Evolutionary conservation across 1,140 invertebrate species (phyloP).

Genomic region (Plutomurus gul): DNA sequence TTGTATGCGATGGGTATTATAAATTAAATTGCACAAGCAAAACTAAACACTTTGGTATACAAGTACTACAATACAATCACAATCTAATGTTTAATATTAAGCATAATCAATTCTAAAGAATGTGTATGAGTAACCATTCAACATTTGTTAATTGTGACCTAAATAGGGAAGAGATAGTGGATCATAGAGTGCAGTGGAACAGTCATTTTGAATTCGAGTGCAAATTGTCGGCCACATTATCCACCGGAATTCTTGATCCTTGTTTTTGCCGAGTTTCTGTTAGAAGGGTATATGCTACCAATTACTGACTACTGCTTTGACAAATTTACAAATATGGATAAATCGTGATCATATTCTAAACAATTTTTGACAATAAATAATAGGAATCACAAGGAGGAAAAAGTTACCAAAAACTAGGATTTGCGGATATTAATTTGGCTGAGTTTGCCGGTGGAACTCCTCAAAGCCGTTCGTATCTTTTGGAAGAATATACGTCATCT

Average conservation of each 20-base stretch:
- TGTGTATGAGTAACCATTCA: too few relatives aligned
- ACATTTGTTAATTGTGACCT: too few relatives aligned
- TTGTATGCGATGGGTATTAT: too few relatives aligned
- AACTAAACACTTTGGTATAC: too few relatives aligned
- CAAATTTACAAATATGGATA: background rate
- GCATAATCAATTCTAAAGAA: too few relatives aligned
- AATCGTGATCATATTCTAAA: background rate
- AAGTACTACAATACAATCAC: too few relatives aligned
- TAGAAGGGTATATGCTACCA: constrained; percentile 77
- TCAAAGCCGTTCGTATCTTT: constrained; percentile 78
- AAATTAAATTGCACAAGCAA: too few relatives aligned
- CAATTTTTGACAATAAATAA: too few relatives aligned
- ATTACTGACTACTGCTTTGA: background rate
- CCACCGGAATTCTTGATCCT: constrained; percentile 89
- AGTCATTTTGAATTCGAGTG: constrained; percentile 88
- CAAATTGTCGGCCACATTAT: constrained; percentile 95
- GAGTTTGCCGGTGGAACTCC: constrained; percentile 94
- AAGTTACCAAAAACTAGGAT: constrained; percentile 93
- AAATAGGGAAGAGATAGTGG: constrained; percentile 90
- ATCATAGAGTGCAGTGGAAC: constrained; percentile 91
- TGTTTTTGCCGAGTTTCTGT: constrained; percentile 90
- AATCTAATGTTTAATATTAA: too few relatives aligned
- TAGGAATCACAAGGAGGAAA: constrained; percentile 83
- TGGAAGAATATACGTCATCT: constrained; percentile 89
- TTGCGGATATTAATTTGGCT: constrained; percentile 93